Base-by-base conservation (phyloP, 2,113 vertebrate genomes). In the Epinephelus moara region DNA sequence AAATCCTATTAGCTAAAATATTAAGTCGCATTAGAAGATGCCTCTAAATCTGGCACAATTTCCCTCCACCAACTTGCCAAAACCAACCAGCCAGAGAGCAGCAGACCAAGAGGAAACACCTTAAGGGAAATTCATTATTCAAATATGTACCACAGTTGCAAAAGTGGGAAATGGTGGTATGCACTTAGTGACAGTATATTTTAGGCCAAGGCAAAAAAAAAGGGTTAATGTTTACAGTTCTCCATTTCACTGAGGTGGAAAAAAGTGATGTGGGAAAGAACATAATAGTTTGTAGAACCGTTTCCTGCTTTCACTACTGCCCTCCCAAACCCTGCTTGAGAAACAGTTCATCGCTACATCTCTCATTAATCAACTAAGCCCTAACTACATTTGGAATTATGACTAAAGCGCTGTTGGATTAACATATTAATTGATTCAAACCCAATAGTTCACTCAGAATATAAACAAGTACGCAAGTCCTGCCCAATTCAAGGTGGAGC, bases 191-290 rank as follows among this genome's bases (percentile, higher is more conserved):
- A 49, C 21, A 25, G 49, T 8, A 3, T 11, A 0, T 7, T 56
- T 57, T 30, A 4, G 1, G 0, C 1, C 4, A 42, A 19, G 19
- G 21, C 33, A 70, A 53, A 27, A 3, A 52, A 30, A 27, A 4
- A 2, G 6, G 0, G 8, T 1, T 0, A 12, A 10, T 6, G 6
- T 30, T 67, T 13, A n/a, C 19, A 52, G 18, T 77, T 82, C 57
- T 37, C 9, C 3, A 56, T 70, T 82, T 85, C 9, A 62, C 5
- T 68, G 19, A 81, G 63, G 66, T 57, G 56, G 55, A 80, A 80
- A 42, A 42, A 60, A 57, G 18, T 42, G 3, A 81, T 42, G 17
- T 67, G 52, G 56, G 62, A 62, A 79, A 86, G 5, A 15, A 88
- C 73, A 70, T 0, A 64, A n/a, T 1, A 3, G 3, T 25, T 23